Evolutionary conservation across 53 echinoderm and acorn worm species (phyloP).

Genomic region (Stichopus horrens): DNA sequence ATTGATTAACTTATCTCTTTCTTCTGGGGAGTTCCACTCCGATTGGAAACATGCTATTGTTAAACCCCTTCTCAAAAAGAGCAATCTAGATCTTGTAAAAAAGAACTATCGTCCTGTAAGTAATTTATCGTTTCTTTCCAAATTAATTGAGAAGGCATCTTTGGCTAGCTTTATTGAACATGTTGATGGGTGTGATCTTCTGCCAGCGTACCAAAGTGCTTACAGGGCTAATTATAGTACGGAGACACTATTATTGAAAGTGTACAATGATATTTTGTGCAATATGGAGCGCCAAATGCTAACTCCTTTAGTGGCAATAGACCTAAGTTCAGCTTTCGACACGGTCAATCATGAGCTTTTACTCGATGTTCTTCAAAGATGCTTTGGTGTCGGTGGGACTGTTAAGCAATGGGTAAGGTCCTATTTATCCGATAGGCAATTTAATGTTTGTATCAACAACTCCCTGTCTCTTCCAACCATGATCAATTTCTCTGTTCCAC

Average conservation of each 20-base stretch:
- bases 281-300: slow-evolving; percentile 20
- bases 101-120: slow-evolving; percentile 36
- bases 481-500: slow-evolving; percentile 18
- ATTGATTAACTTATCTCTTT: slow-evolving; percentile 16
- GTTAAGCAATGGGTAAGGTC: slow-evolving; percentile 19
- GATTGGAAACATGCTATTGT: slow-evolving; percentile 45
- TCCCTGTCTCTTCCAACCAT: slow-evolving; percentile 10
- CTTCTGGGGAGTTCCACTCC: slow-evolving; percentile 23
- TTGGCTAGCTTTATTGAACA: slow-evolving; percentile 33
- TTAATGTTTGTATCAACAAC: slow-evolving; percentile 18
- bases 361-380: slow-evolving; percentile 18
- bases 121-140: not conserved
- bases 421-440: slow-evolving; percentile 11
- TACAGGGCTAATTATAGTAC: slow-evolving; percentile 39
- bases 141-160: slow-evolving; percentile 19
- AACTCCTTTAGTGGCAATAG: slow-evolving; percentile 33
- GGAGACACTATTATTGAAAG: slow-evolving; percentile 26
- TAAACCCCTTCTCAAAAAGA: slow-evolving; percentile 5
- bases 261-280: slow-evolving; percentile 13
- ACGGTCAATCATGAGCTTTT: slow-evolving; percentile 36
- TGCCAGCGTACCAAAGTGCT: slow-evolving; percentile 36
- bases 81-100: not conserved
- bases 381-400: not conserved
- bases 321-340: slow-evolving; percentile 34
- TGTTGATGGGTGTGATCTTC: not conserved